A percentile compares a stretch with the other conserved stretches of the same genome.
These are phyloP conservation scores for Malacosoma neustria DNA, from an alignment of 2,888 invertebrate species.

Conservation along the genomic window DNA sequence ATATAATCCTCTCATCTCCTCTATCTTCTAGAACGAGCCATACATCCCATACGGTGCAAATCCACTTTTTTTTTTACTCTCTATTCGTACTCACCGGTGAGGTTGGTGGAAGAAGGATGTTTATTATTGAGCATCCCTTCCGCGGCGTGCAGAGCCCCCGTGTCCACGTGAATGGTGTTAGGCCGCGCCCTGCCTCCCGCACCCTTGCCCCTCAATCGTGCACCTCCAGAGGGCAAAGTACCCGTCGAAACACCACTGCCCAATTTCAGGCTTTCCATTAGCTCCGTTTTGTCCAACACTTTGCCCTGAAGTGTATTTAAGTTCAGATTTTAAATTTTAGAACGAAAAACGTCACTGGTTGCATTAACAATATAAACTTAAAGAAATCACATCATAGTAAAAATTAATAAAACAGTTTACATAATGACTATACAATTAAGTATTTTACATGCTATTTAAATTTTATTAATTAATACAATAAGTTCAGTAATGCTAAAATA, in stretches of 20 bases:
- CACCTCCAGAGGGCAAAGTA: conserved; percentile 71
- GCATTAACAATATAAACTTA: too few species aligned
- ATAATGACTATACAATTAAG: too few species aligned
- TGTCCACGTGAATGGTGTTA: conserved; percentile 93
- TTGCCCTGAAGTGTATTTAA: conserved; percentile 77
- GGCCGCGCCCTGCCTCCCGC: conserved; percentile 82
- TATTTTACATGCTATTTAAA: too few species aligned
- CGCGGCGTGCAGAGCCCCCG: conserved; percentile 84
- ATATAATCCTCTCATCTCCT: too few species aligned
- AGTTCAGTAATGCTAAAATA: too few species aligned
- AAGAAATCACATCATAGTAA: too few species aligned
- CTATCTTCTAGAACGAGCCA: too few species aligned
- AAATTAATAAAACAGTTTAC: too few species aligned
- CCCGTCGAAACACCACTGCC: conserved; percentile 15
- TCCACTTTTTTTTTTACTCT: too few species aligned
- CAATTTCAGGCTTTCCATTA: conserved; percentile 48
- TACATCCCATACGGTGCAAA: background rate
- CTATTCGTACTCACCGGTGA: conserved; percentile 86
- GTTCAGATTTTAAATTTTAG: background rate
- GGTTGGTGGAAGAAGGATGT: conserved; percentile 88
- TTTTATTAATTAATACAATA: too few species aligned
- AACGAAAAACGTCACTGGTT: background rate
- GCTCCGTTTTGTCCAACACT: conserved; percentile 79
- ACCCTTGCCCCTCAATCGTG: conserved; percentile 57
- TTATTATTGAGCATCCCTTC: conserved; percentile 84